Percentiles rank a stretch among this genome's conserved stretches.
phyloP scores from a whole-genome alignment of 2,797 vertebrate genomes.

The Emys orbicularis region DNA sequence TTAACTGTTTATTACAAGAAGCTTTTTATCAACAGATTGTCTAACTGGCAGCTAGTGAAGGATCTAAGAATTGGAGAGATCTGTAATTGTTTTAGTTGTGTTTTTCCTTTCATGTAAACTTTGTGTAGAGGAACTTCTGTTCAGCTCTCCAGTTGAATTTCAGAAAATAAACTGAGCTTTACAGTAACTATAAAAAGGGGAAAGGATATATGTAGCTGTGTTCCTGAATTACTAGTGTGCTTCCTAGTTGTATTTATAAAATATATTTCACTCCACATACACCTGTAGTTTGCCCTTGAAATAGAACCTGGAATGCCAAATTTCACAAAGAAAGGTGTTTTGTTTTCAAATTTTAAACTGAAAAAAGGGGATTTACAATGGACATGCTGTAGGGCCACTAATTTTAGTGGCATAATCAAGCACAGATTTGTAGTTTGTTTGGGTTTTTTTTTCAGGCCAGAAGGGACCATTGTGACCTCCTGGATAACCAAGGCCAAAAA shows the following conservation, averaged over 20 bases:
- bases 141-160: background rate
- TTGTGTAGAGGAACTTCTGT: background rate
- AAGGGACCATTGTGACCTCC: background rate
- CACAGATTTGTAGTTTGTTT: background rate
- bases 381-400: fast-evolving
- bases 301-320: background rate
- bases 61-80: background rate
- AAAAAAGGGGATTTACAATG: background rate
- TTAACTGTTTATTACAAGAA: background rate
- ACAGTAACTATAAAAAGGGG: background rate
- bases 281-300: background rate
- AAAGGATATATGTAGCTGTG: background rate
- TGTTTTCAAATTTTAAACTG: background rate
- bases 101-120: background rate
- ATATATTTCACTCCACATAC: background rate
- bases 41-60: background rate
- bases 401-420: background rate
- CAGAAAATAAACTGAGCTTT: background rate
- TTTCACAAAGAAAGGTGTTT: background rate
- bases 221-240: background rate
- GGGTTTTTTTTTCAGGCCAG: background rate
- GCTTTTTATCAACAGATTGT: background rate
- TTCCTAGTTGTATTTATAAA: background rate
- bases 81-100: background rate
- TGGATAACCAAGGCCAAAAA: background rate